These are phyloP conservation scores for Chironomus tepperi DNA, from an alignment of 1,140 invertebrate genomes.

Conservation along the genomic window DNA sequence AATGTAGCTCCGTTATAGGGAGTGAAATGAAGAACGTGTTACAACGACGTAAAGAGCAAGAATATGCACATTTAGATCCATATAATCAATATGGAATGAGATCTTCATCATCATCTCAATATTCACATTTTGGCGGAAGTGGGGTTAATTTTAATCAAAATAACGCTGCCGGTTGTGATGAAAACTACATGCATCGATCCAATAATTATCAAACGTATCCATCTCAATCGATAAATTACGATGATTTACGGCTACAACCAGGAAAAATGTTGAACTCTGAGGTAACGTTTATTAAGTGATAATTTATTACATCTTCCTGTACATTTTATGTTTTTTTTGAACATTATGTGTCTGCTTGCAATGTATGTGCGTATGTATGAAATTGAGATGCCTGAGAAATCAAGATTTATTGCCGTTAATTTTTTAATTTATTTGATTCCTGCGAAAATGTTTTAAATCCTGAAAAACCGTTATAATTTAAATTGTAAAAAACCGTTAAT, in stretches of 20 bases:
- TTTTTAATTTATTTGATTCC: too few relatives aligned
- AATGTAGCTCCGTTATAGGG: constrained; percentile 38
- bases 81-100: background rate
- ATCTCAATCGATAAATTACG: constrained; percentile 38
- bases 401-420: too few relatives aligned
- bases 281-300: constrained; percentile 30
- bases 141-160: constrained; percentile 15
- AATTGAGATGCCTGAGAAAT: too few relatives aligned
- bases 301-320: background rate
- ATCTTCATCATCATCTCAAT: background rate
- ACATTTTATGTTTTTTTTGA: constrained; percentile 3
- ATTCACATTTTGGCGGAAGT: background rate
- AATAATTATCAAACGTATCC: constrained; percentile 33
- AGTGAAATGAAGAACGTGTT: constrained; percentile 36
- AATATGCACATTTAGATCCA: constrained; percentile 28
- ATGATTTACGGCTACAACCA: constrained; percentile 43
- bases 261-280: constrained; percentile 48
- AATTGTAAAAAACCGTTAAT: too few relatives aligned
- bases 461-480: too few relatives aligned
- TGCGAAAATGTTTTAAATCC: too few relatives aligned
- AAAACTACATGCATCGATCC: background rate
- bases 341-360: too few relatives aligned
- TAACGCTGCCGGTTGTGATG: background rate
- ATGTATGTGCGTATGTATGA: too few relatives aligned
- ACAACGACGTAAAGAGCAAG: constrained; percentile 34